phyloP scores from a whole-genome alignment of 2,888 invertebrate species.

The Leptogaster cylindrica region DNA sequence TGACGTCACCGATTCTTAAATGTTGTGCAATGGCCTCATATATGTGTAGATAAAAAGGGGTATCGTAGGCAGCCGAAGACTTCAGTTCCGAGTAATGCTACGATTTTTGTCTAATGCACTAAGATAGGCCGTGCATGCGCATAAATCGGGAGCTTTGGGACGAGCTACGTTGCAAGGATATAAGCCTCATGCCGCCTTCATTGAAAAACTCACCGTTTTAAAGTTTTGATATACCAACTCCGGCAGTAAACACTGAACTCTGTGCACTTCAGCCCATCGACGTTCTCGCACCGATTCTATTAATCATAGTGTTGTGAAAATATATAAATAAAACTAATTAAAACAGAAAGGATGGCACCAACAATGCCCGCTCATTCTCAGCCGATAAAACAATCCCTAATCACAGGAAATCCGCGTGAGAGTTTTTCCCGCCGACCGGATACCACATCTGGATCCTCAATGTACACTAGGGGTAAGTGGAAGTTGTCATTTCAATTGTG shows the following conservation, averaged over 20 bases:
- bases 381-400: slow-evolving; percentile 47
- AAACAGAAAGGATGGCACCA: slow-evolving; percentile 45
- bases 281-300: neutral
- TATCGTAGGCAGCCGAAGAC: neutral
- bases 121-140: slow-evolving; percentile 31
- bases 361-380: slow-evolving; percentile 49
- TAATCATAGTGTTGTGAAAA: too few relatives aligned
- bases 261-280: neutral
- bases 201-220: slow-evolving; percentile 1
- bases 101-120: neutral
- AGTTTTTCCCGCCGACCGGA: slow-evolving; percentile 57
- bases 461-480: slow-evolving; percentile 60
- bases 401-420: slow-evolving; percentile 48
- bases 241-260: slow-evolving; percentile 12
- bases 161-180: slow-evolving; percentile 2
- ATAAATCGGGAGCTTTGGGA: neutral
- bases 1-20: neutral
- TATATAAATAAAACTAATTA: neutral
- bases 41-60: slow-evolving; percentile 19
- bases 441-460: slow-evolving; percentile 59
- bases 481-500: neutral
- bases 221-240: neutral
- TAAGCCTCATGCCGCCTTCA: slow-evolving; percentile 13
- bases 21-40: neutral
- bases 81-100: slow-evolving; percentile 20